phyloP scores from a whole-genome alignment of 2,797 vertebrate genomes.

The Anabacerthia variegaticeps region DNA sequence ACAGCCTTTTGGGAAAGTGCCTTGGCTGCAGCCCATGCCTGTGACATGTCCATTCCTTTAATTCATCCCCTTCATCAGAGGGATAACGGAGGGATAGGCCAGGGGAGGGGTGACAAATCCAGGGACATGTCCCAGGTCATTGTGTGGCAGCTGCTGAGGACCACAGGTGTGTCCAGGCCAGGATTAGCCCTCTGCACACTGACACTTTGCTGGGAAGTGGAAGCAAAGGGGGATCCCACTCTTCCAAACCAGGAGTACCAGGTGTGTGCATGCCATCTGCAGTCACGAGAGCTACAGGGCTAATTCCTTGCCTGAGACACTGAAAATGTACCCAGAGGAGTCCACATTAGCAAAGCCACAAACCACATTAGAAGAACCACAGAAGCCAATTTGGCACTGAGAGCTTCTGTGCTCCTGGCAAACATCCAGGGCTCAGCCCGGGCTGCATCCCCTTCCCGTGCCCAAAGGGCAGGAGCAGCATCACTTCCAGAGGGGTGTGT shows the following conservation, averaged over 20 bases:
- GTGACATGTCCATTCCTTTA: not conserved
- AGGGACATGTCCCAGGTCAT: not conserved
- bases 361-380: constrained; percentile 60
- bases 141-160: not conserved
- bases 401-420: constrained; percentile 51
- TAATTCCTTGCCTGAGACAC: constrained; percentile 18
- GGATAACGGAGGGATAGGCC: not conserved
- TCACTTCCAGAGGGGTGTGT: not conserved
- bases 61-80: not conserved
- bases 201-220: not conserved
- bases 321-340: constrained; percentile 46
- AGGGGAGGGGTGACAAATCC: not conserved
- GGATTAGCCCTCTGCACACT: not conserved
- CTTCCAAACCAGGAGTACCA: not conserved
- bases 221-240: not conserved
- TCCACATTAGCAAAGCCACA: constrained; percentile 62
- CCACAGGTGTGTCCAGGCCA: not conserved
- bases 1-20: not conserved
- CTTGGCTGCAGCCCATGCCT: not conserved
- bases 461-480: not conserved
- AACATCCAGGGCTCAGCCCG: not conserved
- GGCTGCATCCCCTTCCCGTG: not conserved
- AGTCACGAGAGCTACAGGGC: not conserved
- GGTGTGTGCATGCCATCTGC: not conserved
- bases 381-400: constrained; percentile 55